A percentile compares a stretch with the other conserved stretches of the same genome.
Conservation (phyloP, 2,113 vertebrate genomes). For the Rhabdomys dilectus region DNA sequence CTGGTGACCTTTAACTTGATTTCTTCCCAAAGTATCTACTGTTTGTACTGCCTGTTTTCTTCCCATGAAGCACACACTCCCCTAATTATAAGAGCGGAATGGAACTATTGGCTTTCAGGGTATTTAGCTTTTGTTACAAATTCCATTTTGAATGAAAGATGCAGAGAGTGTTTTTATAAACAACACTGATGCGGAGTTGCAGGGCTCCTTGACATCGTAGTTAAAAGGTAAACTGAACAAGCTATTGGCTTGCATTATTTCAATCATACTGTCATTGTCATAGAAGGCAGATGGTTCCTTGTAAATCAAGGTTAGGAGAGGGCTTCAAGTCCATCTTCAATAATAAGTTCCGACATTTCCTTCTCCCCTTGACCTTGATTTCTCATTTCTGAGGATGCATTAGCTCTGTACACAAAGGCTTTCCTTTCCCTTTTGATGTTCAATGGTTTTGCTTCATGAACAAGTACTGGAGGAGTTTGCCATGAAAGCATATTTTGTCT, state of each 20-base stretch:
- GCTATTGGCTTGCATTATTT: slow-evolving; percentile 39
- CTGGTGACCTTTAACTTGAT: background rate
- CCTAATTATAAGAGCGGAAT: background rate
- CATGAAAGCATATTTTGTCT: slow-evolving; percentile 20
- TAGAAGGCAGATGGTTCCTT: slow-evolving; percentile 53
- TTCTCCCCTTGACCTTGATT: slow-evolving; percentile 65
- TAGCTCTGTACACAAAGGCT: slow-evolving; percentile 12
- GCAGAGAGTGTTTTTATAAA: background rate
- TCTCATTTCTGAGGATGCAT: slow-evolving; percentile 64
- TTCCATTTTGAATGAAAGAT: background rate
- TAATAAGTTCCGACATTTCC: slow-evolving; percentile 51
- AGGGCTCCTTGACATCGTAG: slow-evolving; percentile 30
- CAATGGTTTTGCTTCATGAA: slow-evolving; percentile 56
- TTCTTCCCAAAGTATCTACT: background rate
- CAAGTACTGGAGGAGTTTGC: background rate
- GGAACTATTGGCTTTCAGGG: background rate
- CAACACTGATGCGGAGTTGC: background rate
- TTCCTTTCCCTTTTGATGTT: slow-evolving; percentile 19
- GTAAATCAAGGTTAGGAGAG: slow-evolving; percentile 57
- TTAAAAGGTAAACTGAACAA: slow-evolving; percentile 57
- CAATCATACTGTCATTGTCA: slow-evolving; percentile 37
- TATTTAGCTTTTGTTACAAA: background rate
- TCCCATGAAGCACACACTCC: rapidly evolving
- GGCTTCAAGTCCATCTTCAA: slow-evolving; percentile 31
- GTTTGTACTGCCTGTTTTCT: background rate